Conservation (phyloP, 2,888 invertebrate genomes). For the Rhopalosiphum nymphaeae region DNA sequence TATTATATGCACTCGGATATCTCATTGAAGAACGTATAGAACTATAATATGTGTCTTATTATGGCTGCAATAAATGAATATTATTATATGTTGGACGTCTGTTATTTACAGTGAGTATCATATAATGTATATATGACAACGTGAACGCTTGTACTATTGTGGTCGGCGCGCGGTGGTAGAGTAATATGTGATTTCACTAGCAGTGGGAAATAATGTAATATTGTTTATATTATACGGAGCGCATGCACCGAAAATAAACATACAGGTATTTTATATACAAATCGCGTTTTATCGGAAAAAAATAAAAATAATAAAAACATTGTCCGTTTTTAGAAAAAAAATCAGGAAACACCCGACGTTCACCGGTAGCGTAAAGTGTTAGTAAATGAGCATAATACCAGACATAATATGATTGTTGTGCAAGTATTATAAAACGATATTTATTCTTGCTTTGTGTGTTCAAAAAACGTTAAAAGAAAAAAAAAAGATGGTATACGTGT, state of each 20-base stretch:
- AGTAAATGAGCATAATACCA: neutral
- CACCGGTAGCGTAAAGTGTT: conserved; percentile 25
- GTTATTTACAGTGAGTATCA: neutral
- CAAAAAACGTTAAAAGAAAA: neutral
- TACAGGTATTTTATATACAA: neutral
- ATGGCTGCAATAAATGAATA: neutral
- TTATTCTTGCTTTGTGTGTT: neutral
- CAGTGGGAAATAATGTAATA: neutral
- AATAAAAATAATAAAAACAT: neutral
- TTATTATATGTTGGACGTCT: neutral
- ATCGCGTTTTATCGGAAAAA: neutral
- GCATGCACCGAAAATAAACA: neutral
- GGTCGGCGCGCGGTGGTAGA: neutral
- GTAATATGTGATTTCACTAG: neutral
- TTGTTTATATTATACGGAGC: neutral
- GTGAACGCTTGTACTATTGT: neutral
- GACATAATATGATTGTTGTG: neutral
- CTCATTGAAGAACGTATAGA: neutral
- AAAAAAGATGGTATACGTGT: neutral
- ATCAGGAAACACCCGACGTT: conserved; percentile 37
- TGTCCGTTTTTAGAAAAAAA: conserved; percentile 20
- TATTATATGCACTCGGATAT: conserved; percentile 14
- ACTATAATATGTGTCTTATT: neutral
- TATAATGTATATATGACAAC: neutral
- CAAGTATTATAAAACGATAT: neutral